phyloP scores from a whole-genome alignment of 2,888 invertebrate genomes.

The Uloborus plumipes region DNA sequence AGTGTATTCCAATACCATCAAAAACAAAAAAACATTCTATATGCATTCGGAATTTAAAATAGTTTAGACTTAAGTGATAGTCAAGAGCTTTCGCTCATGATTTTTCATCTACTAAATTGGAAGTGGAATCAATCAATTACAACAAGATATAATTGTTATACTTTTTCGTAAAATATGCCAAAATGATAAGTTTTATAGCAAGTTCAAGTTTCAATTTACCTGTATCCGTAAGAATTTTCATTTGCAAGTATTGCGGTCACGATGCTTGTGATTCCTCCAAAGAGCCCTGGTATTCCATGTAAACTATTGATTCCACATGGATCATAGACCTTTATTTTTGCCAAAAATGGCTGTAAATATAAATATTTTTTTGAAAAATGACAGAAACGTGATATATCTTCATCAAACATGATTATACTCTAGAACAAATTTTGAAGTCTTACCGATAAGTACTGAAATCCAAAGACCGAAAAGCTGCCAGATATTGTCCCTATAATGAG shows the following conservation, averaged over 20 bases:
- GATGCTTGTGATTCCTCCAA: constrained; percentile 85
- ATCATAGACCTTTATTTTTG: constrained; percentile 79
- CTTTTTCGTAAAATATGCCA: too few relatives aligned
- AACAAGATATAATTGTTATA: too few relatives aligned
- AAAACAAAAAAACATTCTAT: too few relatives aligned
- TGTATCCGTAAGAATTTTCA: constrained; percentile 76
- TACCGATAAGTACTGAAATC: constrained; percentile 80
- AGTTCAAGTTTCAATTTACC: constrained; percentile 67
- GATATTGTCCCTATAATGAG: constrained; percentile 84
- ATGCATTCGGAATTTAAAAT: too few relatives aligned
- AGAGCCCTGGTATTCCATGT: constrained; percentile 93
- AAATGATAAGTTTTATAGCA: too few relatives aligned
- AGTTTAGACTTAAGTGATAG: too few relatives aligned
- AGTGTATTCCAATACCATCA: too few relatives aligned
- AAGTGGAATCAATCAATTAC: too few relatives aligned
- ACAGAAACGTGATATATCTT: too few relatives aligned
- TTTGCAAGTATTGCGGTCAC: constrained; percentile 82
- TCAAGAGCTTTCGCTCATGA: too few relatives aligned
- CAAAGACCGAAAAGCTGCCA: constrained; percentile 83
- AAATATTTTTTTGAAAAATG: neutral
- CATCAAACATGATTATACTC: too few relatives aligned
- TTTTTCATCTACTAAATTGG: too few relatives aligned
- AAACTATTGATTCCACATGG: constrained; percentile 97
- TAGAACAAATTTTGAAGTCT: constrained; percentile 13
- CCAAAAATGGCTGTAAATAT: constrained; percentile 77